Conservation (phyloP, 92 coral and sea anemone genomes). For the Scolanthus callimorphus region DNA sequence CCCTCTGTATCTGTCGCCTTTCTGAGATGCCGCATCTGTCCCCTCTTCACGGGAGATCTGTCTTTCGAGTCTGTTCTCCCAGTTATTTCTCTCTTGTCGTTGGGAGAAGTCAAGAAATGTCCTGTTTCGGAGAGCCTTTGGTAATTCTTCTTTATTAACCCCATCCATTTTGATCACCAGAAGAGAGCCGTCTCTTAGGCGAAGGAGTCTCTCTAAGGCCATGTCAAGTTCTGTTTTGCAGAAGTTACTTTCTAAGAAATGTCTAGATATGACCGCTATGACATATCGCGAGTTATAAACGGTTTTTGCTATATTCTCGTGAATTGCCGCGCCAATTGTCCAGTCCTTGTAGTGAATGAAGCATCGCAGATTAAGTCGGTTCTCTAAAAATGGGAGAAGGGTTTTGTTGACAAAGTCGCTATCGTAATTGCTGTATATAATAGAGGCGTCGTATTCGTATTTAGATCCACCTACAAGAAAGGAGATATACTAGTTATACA, state of each 20-base stretch:
- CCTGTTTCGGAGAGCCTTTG: slow-evolving; percentile 5
- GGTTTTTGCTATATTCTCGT: slow-evolving; percentile 11
- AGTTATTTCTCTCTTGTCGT: slow-evolving; percentile 5
- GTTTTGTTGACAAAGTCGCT: slow-evolving; percentile 6
- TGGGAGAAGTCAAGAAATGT: slow-evolving; percentile 17
- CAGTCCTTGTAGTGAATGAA: slow-evolving; percentile 15
- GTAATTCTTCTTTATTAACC: slow-evolving; percentile 3
- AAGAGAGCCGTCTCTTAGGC: slow-evolving; percentile 9
- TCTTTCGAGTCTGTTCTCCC: slow-evolving; percentile 13
- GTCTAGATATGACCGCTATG: slow-evolving; percentile 23
- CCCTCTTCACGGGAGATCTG: slow-evolving; percentile 19
- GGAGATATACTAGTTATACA: too few relatives aligned
- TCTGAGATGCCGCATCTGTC: neutral
- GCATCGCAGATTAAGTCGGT: slow-evolving; percentile 14
- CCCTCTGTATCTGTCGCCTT: neutral
- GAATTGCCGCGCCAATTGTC: slow-evolving; percentile 8
- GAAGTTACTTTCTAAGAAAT: slow-evolving; percentile 11
- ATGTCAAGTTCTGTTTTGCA: slow-evolving; percentile 10
- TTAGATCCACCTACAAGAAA: slow-evolving; percentile 4
- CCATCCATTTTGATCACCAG: slow-evolving; percentile 21
- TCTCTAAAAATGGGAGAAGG: slow-evolving; percentile 15
- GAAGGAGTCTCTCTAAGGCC: slow-evolving; percentile 12
- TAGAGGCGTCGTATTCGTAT: slow-evolving; percentile 23
- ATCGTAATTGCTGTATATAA: slow-evolving; percentile 13
- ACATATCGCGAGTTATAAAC: slow-evolving; percentile 18